phyloP scores from a whole-genome alignment of 2,888 invertebrate genomes.

The Acrobasis consociella region DNA sequence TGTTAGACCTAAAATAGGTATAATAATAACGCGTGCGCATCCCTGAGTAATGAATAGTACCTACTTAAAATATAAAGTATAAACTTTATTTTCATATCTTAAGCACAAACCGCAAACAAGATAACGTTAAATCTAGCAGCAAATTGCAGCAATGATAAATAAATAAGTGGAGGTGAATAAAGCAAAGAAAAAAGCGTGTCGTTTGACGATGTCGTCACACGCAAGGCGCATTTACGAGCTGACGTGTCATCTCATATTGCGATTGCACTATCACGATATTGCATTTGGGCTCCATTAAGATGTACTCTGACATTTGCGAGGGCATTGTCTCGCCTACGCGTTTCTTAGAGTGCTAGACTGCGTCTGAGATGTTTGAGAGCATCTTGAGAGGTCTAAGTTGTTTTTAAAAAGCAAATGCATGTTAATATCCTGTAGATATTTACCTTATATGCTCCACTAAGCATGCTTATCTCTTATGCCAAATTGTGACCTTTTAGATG shows the following conservation, averaged over 20 bases:
- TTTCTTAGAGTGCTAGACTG: conserved; percentile 1
- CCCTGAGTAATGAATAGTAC: too few species aligned
- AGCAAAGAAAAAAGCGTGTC: not conserved
- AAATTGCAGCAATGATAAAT: too few species aligned
- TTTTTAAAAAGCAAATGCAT: conserved; percentile 47
- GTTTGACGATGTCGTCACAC: not conserved
- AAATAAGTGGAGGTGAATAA: too few species aligned
- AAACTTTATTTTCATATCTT: too few species aligned
- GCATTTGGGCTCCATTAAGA: conserved; percentile 15
- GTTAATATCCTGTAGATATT: conserved; percentile 25
- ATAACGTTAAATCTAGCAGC: too few species aligned
- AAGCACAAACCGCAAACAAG: too few species aligned
- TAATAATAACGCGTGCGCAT: too few species aligned
- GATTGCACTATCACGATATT: conserved; percentile 20
- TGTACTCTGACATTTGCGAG: conserved; percentile 40
- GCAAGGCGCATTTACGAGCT: not conserved
- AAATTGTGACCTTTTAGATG: too few species aligned
- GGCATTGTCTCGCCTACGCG: conserved; percentile 45
- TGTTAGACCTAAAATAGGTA: too few species aligned
- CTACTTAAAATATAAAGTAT: too few species aligned
- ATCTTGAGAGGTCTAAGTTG: conserved; percentile 22
- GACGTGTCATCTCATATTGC: conserved; percentile 13
- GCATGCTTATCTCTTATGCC: too few species aligned
- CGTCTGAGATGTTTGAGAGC: conserved; percentile 1
- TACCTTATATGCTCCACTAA: not conserved